These are phyloP conservation scores for Heliocidaris erythrogramma DNA, from an alignment of 35 echinoderm and acorn worm species.

Conservation along the genomic window DNA sequence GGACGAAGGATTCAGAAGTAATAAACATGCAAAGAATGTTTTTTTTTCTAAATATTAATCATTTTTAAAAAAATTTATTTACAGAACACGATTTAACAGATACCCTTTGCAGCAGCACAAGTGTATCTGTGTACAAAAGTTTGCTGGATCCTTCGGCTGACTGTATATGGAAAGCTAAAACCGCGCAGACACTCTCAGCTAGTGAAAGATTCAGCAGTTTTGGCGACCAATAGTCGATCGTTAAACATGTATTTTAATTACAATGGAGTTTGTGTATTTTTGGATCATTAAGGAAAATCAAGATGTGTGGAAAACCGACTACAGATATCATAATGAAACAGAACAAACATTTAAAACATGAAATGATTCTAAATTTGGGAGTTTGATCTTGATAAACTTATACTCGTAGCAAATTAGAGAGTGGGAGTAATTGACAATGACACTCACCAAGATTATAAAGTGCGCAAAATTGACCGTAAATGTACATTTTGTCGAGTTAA, in stretches of 20 bases:
- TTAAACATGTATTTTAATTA: too few relatives aligned
- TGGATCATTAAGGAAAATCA: too few relatives aligned
- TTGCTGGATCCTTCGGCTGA: neutral
- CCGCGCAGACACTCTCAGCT: slow-evolving; percentile 5
- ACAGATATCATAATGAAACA: neutral
- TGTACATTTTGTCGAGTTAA: neutral
- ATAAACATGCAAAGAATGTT: too few relatives aligned
- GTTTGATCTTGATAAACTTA: too few relatives aligned
- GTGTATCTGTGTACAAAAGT: too few relatives aligned
- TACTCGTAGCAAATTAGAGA: too few relatives aligned
- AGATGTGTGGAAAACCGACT: neutral
- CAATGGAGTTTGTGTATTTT: too few relatives aligned
- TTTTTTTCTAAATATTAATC: too few relatives aligned
- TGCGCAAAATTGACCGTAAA: neutral
- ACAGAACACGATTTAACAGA: neutral
- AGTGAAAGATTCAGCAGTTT: slow-evolving; percentile 5
- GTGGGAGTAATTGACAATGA: too few relatives aligned
- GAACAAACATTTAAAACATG: neutral
- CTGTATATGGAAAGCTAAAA: neutral
- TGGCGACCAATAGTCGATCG: neutral
- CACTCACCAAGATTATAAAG: too few relatives aligned
- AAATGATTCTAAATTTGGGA: too few relatives aligned
- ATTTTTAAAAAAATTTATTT: neutral
- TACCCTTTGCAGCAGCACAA: neutral
- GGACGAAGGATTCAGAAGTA: too few relatives aligned